Base-by-base conservation (phyloP, 2,888 invertebrate species). In the Diplolepis rosae region DNA sequence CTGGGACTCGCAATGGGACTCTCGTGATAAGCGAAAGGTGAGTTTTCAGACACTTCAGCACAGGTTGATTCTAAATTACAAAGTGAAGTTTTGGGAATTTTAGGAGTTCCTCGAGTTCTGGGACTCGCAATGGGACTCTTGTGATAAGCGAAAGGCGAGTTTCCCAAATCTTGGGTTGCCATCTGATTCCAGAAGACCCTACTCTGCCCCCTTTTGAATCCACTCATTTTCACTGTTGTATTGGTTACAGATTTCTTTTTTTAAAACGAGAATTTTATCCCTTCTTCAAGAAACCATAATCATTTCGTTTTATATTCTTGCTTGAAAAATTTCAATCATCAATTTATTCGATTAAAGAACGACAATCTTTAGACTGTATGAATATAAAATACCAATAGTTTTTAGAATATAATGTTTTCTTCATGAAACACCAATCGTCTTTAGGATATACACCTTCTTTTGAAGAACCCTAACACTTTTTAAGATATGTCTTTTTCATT, bases 161-260 rank as follows among this genome's bases (percentile, higher is more conserved):
- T 39, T 4, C 18, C 48, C n/a, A 56, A 32, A 69, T 88, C 88
- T 50, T 78, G 80, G 0, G 80, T 70, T 22, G 84, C 86, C 88
- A 88, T 88, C 65, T 84, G 85, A 3, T 78, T 74, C 87, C 87
- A 88, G 67, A 88, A 88, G 7, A 88, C 87, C 73, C 83, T 85
- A 69, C 88, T 88, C 73, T 84, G 87, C 70, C 82, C 79, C 66
- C 88, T 82, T 69, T 86, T 88, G 70, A 88, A 88, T 2, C 77
- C 80, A 32, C 85, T 88, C 88, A 88, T 87, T 51, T 77, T 82
- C 7, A 5, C 22, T 42, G 18, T 18, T 0, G 7, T 18, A 18
- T n/a, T n/a, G 7, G 7, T 32, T 11, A 32, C 32, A 6, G 11
- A 32, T 11, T 1, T 32, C 32, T 11, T 32, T 4, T 7, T 32